phyloP scores from a whole-genome alignment of 2,113 vertebrate species.

The Natator depressus region DNA sequence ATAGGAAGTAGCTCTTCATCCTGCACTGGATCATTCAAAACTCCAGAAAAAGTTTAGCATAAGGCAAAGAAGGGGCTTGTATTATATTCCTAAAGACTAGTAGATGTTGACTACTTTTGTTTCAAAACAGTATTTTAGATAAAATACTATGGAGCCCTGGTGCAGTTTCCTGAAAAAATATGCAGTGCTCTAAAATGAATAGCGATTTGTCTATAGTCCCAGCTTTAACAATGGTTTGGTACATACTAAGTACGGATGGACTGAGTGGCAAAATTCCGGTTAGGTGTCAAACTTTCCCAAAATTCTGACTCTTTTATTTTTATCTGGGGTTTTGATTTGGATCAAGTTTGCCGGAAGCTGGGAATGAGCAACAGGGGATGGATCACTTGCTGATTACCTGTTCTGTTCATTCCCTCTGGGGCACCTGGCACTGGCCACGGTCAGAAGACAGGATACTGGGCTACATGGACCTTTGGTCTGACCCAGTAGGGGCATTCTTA shows the following conservation, averaged over 20 bases:
- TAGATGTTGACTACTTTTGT: not conserved
- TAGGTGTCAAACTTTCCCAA: not conserved
- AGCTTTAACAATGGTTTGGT: not conserved
- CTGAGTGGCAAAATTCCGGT: not conserved
- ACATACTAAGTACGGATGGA: not conserved
- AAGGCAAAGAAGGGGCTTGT: not conserved
- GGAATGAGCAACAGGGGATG: no score
- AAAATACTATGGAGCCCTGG: not conserved
- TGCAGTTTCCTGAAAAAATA: not conserved
- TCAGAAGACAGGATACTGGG: no score
- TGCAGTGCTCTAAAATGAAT: not conserved
- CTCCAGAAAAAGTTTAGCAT: not conserved
- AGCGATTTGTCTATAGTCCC: not conserved
- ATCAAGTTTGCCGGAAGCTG: not conserved
- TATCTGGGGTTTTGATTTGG: not conserved
- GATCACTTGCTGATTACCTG: no score
- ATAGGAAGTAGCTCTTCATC: not conserved
- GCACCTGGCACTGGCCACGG: no score
- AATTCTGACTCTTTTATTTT: not conserved
- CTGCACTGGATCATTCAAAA: not conserved
- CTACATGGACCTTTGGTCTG: no score
- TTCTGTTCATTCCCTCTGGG: no score
- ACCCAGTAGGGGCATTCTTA: no score
- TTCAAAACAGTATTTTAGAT: not conserved
- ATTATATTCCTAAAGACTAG: not conserved